Base-by-base conservation (phyloP, 2,797 vertebrate genomes). In the Poeciliopsis infans region DNA sequence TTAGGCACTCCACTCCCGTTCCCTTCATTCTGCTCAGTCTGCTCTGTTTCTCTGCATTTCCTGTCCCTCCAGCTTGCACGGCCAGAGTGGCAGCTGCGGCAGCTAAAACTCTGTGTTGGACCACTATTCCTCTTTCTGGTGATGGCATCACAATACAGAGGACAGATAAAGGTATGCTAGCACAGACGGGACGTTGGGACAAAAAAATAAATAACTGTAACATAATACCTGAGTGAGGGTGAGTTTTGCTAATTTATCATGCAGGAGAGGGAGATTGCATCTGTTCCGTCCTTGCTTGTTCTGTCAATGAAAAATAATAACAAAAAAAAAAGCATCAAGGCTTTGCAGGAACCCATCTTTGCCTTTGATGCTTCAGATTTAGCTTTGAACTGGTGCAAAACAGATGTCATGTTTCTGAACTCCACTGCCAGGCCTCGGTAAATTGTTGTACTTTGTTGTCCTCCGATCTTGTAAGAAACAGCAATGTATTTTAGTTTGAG, bases 361-460 rank as follows among this genome's bases (percentile, higher is more conserved):
- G 15, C 78, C 83, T 90, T 88, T 90, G 89, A 92, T 87, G 79
- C 81, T 80, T 47, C 20, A 36, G 82, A 89, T 90, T 86, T 82
- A 76, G 75, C 89, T 86, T 72, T 83, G 77, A 90, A 86, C 75
- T 41, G 55, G 68, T 57, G 55, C 82, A 86, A 82, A 90, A 80
- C 88, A 90, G 84, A 87, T 82, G 79, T 76, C 51, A 25, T 83
- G 86, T 89, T 87, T 84, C 80, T 81, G 79, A 86, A 31, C 76
- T 61, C 75, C 77, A 74, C 91, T 85, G 91, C 90, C 87, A 87
- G 88, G 84, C 74, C 90, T 87, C 61, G 89, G 86, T 89, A 59
- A 76, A 91, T 79, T 80, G 80, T 87, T 83, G 46, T 47, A 81
- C 78, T 68, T 68, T 13, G 31, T 77, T 75, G 77, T 77, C 71